Conservation (phyloP, 2,888 invertebrate genomes). For the Latrodectus elegans region DNA sequence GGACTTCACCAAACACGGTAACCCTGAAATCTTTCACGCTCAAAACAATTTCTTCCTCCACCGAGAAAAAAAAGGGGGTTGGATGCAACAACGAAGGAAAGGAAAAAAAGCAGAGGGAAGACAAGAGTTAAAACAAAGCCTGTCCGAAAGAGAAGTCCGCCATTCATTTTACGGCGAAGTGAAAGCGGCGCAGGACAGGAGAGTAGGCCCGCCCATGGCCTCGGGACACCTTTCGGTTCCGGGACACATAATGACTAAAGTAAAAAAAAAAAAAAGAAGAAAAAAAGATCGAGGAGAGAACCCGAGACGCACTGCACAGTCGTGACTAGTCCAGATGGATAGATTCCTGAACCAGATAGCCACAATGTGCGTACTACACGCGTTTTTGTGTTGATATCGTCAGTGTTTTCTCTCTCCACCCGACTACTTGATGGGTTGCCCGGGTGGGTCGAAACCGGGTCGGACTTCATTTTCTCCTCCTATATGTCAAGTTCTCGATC, state of each 20-base stretch:
- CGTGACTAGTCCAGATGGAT: constrained; percentile 61
- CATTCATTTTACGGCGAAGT: constrained; percentile 51
- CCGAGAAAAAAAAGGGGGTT: too few species aligned
- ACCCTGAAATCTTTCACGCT: background rate
- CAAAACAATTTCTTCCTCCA: too few species aligned
- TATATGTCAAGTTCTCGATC: background rate
- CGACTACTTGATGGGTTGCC: background rate
- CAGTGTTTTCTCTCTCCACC: background rate
- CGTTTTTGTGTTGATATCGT: constrained; percentile 25
- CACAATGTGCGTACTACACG: constrained; percentile 35
- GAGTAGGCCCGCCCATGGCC: constrained; percentile 60
- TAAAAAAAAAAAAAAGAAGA: constrained; percentile 14
- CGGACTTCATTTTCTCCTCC: constrained; percentile 49
- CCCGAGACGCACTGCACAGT: background rate
- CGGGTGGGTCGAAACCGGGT: constrained; percentile 14
- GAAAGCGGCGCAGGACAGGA: constrained; percentile 21
- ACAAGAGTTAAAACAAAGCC: constrained; percentile 66
- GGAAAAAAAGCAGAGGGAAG: constrained; percentile 14
- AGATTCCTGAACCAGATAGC: constrained; percentile 53
- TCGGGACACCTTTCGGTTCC: constrained; percentile 59
- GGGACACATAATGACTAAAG: constrained; percentile 65
- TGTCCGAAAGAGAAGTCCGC: constrained; percentile 49
- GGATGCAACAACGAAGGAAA: too few species aligned
- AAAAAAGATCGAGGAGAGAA: background rate
- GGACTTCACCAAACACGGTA: constrained; percentile 23